Conservation (phyloP, 1,140 invertebrate species). For the Zaprionus africanus region DNA sequence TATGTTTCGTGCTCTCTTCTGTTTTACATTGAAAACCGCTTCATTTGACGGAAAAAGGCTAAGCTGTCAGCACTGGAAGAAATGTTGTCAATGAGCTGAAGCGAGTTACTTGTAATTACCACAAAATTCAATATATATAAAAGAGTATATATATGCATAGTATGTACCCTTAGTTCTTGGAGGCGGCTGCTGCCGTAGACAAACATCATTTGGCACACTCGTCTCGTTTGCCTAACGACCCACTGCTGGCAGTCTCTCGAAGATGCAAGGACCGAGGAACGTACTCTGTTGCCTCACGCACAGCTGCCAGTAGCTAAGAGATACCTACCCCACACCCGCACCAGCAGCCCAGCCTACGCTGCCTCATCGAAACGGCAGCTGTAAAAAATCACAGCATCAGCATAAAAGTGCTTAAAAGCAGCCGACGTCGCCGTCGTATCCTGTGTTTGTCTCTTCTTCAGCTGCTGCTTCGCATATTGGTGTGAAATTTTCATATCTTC, state of each 20-base stretch:
- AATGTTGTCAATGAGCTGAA: conserved; percentile 62
- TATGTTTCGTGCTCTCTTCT: too few relatives aligned
- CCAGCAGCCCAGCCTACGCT: conserved; percentile 3
- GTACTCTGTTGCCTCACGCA: conserved; percentile 51
- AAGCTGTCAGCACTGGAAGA: too few relatives aligned
- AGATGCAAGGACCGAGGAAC: conserved; percentile 62
- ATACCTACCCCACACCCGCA: neutral
- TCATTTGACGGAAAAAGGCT: too few relatives aligned
- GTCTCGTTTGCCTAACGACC: conserved; percentile 66
- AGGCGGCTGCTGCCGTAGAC: conserved; percentile 50
- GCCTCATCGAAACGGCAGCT: conserved; percentile 72
- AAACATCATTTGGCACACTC: conserved; percentile 76
- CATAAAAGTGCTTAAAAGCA: conserved; percentile 83
- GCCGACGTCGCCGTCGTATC: conserved; percentile 60
- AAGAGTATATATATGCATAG: conserved; percentile 22
- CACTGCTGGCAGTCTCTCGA: conserved; percentile 51
- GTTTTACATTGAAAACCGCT: too few relatives aligned
- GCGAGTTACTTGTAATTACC: conserved; percentile 81
- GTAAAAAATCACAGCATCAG: conserved; percentile 82
- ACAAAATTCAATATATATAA: conserved; percentile 75
- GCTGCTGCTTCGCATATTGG: neutral
- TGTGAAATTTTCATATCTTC: conserved; percentile 54
- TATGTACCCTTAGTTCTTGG: conserved; percentile 48
- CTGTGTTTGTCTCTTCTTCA: conserved; percentile 1
- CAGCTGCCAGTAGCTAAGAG: conserved; percentile 29